Evolutionary conservation across 2,888 invertebrate species (phyloP).

Genomic region (Drosophila prolongata): DNA sequence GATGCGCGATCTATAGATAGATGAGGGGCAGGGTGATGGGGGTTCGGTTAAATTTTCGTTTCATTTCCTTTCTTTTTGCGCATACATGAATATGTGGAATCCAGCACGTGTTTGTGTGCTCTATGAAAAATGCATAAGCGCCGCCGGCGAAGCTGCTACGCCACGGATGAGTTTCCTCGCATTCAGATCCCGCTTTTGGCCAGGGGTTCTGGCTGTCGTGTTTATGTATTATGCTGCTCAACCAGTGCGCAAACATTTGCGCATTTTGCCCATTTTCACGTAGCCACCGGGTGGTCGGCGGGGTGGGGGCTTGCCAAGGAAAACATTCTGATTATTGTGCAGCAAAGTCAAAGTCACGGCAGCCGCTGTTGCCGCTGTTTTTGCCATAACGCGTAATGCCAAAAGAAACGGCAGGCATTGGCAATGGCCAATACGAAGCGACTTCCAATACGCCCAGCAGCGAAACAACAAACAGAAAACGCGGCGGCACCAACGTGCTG

Average conservation of each 20-base stretch:
- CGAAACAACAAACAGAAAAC: slow-evolving; percentile 49
- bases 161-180: slow-evolving; percentile 12
- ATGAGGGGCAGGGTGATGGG: background rate
- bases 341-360: slow-evolving; percentile 61
- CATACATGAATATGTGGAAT: slow-evolving; percentile 54
- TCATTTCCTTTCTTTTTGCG: slow-evolving; percentile 21
- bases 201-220: slow-evolving; percentile 11
- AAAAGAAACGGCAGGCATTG: slow-evolving; percentile 44
- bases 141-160: slow-evolving; percentile 42
- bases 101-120: slow-evolving; percentile 62
- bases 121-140: slow-evolving; percentile 78
- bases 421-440: slow-evolving; percentile 34
- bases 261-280: slow-evolving; percentile 69
- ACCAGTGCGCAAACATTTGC: slow-evolving; percentile 58
- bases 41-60: slow-evolving; percentile 55
- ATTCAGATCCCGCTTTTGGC: slow-evolving; percentile 4
- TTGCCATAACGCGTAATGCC: slow-evolving; percentile 72
- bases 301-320: slow-evolving; percentile 12
- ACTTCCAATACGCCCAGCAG: slow-evolving; percentile 65
- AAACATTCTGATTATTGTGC: slow-evolving; percentile 68
- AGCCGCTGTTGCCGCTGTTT: slow-evolving; percentile 42
- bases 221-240: slow-evolving; percentile 41
- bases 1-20: slow-evolving; percentile 42
- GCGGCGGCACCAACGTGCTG: slow-evolving; percentile 61
- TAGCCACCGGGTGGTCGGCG: background rate